Percentiles rank a stretch among this genome's conserved stretches.
phyloP scores from a whole-genome alignment of 1,140 invertebrate genomes.

The Delia radicum region DNA sequence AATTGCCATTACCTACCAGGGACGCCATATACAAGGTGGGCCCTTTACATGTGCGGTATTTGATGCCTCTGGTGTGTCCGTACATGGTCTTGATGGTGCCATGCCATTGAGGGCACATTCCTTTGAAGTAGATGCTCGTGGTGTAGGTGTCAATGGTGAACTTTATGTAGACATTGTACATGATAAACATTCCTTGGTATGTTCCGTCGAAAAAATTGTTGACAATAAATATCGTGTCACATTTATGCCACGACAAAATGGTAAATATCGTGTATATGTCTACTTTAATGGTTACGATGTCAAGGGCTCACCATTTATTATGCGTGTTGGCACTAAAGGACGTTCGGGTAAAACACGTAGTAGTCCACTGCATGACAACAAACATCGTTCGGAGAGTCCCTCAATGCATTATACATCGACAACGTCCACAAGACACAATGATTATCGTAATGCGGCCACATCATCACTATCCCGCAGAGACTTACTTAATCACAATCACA shows the following conservation, averaged over 20 bases:
- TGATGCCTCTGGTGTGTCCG: constrained; percentile 86
- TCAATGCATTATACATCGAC: constrained; percentile 54
- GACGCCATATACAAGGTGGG: constrained; percentile 92
- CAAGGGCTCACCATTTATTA: constrained; percentile 83
- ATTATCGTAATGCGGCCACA: constrained; percentile 42
- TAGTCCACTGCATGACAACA: constrained; percentile 52
- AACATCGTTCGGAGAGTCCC: constrained; percentile 52
- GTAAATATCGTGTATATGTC: constrained; percentile 88
- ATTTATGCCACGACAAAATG: constrained; percentile 84
- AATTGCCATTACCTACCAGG: constrained; percentile 92
- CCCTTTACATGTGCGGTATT: constrained; percentile 97
- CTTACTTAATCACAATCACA: constrained; percentile 31
- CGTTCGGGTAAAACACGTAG: constrained; percentile 57
- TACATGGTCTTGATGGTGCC: constrained; percentile 73
- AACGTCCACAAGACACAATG: constrained; percentile 47
- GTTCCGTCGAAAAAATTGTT: constrained; percentile 79
- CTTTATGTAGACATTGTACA: constrained; percentile 86
- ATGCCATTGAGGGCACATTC: constrained; percentile 74
- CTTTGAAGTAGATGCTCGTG: constrained; percentile 79
- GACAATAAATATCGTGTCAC: constrained; percentile 82
- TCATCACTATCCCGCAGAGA: constrained; percentile 39
- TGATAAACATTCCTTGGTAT: constrained; percentile 79
- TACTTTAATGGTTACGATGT: constrained; percentile 96
- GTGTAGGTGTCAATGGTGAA: constrained; percentile 84
- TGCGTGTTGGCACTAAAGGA: constrained; percentile 72